Conservation (phyloP, 64 coral and sea anemone species). For the Porites australiensis region DNA sequence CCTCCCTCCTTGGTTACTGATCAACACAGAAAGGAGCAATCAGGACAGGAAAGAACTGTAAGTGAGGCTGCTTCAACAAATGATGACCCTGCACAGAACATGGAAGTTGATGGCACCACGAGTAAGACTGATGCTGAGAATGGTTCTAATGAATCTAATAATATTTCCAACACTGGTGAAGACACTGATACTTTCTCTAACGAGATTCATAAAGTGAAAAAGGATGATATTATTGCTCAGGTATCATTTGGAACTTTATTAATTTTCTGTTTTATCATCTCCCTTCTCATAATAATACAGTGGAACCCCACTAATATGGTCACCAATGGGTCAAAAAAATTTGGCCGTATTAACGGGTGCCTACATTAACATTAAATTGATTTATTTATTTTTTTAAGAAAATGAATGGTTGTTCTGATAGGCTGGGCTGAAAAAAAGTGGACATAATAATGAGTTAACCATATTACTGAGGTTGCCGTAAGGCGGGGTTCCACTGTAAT, state of each 20-base stretch:
- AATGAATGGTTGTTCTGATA: no score
- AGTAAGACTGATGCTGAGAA: background rate
- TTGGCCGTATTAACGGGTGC: no score
- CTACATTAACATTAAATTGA: no score
- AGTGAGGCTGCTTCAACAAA: background rate
- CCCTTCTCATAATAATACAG: no score
- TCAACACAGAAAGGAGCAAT: background rate
- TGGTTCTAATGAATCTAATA: background rate
- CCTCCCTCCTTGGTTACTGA: background rate
- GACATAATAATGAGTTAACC: no score
- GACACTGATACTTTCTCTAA: background rate
- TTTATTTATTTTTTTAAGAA: no score
- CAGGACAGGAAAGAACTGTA: background rate
- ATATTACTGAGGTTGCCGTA: no score
- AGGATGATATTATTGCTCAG: conserved; percentile 56
- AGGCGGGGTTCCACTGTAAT: no score
- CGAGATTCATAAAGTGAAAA: conserved; percentile 11
- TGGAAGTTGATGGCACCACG: background rate
- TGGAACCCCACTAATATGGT: no score
- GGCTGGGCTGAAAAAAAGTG: no score
- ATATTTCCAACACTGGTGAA: background rate
- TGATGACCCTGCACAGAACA: background rate
- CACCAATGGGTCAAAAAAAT: no score
- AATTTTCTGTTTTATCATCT: no score
- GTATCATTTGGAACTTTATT: background rate